phyloP scores from a whole-genome alignment of 2,113 vertebrate genomes.

The Zosterops lateralis region DNA sequence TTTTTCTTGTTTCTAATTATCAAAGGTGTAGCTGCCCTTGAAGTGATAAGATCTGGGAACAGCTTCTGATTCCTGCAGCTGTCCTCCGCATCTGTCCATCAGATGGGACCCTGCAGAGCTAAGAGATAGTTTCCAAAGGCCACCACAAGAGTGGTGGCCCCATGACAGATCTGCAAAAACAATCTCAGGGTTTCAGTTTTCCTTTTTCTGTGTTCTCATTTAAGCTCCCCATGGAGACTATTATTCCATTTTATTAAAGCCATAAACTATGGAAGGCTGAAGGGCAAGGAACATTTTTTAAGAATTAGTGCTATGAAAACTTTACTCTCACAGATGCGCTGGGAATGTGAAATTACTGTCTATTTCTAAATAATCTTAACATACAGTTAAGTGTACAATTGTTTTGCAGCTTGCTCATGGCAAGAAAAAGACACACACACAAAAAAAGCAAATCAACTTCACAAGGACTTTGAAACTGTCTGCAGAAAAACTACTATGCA shows the following conservation, averaged over 20 bases:
- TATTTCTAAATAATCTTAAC: background rate
- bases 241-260: constrained; percentile 52
- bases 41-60: background rate
- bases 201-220: constrained; percentile 36
- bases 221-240: constrained; percentile 23
- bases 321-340: background rate
- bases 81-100: background rate
- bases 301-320: constrained; percentile 1
- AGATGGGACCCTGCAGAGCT: background rate
- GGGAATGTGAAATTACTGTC: background rate
- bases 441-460: background rate
- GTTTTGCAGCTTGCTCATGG: background rate
- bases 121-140: constrained; percentile 14
- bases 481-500: background rate
- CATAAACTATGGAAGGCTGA: background rate
- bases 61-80: background rate
- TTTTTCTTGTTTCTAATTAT: background rate
- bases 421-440: background rate
- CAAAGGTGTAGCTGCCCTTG: background rate
- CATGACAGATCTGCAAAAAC: constrained; percentile 13
- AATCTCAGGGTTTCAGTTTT: constrained; percentile 45
- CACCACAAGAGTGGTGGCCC: background rate
- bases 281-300: constrained; percentile 30
- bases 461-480: background rate
- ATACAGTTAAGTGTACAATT: background rate